Evolutionary conservation across 1,140 invertebrate genomes (phyloP).

Genomic region (Drosophila cardini): DNA sequence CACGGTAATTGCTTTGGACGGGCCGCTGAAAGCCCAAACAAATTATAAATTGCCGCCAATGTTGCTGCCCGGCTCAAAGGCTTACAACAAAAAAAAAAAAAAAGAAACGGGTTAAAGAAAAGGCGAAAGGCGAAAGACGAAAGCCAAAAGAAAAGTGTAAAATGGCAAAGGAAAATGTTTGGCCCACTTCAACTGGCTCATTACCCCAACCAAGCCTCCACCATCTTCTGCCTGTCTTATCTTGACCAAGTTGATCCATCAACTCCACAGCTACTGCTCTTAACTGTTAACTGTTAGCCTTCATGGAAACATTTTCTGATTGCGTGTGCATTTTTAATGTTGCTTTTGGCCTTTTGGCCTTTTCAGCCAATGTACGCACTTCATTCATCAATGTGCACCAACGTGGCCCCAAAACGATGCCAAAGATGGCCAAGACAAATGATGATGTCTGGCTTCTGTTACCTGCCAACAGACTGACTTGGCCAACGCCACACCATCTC

Average conservation of each 20-base stretch:
- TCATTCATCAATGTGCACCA: conserved; percentile 74
- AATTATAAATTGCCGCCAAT: conserved; percentile 71
- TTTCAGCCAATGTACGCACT: conserved; percentile 62
- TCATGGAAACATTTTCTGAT: conserved; percentile 73
- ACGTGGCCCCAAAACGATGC: conserved; percentile 18
- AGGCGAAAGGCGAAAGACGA: not conserved
- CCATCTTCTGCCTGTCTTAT: conserved; percentile 53
- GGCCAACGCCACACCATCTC: conserved; percentile 4
- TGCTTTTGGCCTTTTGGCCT: conserved; percentile 66
- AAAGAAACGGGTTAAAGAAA: conserved; percentile 52
- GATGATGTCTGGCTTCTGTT: conserved; percentile 59
- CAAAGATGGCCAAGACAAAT: conserved; percentile 66
- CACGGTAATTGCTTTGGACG: conserved; percentile 73
- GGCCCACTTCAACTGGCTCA: conserved; percentile 63
- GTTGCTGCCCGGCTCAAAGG: conserved; percentile 60
- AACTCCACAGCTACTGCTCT: conserved; percentile 38
- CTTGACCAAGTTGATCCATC: conserved; percentile 70
- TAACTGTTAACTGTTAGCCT: conserved; percentile 28
- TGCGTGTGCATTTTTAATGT: conserved; percentile 81
- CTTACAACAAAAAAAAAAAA: conserved; percentile 42
- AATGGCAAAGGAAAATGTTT: conserved; percentile 3
- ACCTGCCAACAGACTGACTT: not conserved
- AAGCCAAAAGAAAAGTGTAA: not conserved
- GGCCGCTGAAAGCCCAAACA: conserved; percentile 76
- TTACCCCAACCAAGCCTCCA: conserved; percentile 40